phyloP scores from a whole-genome alignment of 2,113 vertebrate species.

The Rhineura floridana region DNA sequence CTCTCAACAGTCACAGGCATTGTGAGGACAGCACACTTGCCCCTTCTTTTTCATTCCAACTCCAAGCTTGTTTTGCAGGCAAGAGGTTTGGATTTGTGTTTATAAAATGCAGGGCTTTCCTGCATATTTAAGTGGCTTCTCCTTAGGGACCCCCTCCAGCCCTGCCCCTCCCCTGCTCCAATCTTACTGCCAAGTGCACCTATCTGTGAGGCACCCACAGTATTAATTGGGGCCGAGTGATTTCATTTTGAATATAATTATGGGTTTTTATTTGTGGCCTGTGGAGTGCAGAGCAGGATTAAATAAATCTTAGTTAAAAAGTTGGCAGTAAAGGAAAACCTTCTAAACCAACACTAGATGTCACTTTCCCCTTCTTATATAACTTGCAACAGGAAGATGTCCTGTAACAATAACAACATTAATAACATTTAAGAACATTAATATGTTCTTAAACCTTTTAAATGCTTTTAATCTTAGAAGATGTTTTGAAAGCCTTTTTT shows the following conservation, averaged over 20 bases:
- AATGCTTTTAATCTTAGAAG: no score
- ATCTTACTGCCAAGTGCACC: background rate
- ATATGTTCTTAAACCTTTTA: no score
- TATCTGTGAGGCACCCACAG: background rate
- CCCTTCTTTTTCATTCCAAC: no score
- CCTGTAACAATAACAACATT: background rate
- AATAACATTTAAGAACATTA: no score
- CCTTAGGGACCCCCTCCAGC: background rate
- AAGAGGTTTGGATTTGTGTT: background rate
- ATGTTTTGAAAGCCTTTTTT: no score
- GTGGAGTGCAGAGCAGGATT: no score
- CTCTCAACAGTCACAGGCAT: background rate
- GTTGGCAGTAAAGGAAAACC: background rate
- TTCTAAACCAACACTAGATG: conserved; percentile 11
- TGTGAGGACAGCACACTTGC: background rate
- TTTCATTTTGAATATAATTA: no score
- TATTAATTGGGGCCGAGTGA: no score
- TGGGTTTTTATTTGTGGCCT: no score
- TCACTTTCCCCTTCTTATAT: background rate
- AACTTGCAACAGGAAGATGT: background rate
- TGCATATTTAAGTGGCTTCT: background rate
- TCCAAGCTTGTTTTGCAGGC: background rate
- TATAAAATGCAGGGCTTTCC: background rate
- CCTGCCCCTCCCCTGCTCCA: background rate
- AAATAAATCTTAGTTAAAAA: no score